These are phyloP conservation scores for Drosophila neocordata DNA, from an alignment of 1,140 invertebrate species.

Conservation along the genomic window DNA sequence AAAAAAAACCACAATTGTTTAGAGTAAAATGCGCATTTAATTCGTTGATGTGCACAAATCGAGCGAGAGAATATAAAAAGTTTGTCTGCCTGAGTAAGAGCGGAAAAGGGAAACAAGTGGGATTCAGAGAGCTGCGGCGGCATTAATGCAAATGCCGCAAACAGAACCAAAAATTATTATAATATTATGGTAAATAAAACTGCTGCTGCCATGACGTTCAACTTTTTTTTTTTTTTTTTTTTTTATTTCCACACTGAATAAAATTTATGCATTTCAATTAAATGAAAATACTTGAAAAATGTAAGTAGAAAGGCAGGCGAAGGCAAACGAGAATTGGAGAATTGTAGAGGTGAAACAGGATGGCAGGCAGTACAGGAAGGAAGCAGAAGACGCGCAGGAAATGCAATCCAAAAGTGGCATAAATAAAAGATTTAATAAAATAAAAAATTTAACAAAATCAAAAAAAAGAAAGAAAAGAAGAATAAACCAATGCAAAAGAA, in stretches of 20 bases:
- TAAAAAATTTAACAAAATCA: conserved; percentile 19
- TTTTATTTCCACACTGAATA: conserved; percentile 45
- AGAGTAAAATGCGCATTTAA: conserved; percentile 77
- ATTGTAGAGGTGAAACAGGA: conserved; percentile 37
- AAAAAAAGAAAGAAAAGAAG: neutral
- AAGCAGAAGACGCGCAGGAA: conserved; percentile 7
- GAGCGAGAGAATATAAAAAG: conserved; percentile 47
- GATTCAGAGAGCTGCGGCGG: conserved; percentile 25
- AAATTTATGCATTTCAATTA: conserved; percentile 81
- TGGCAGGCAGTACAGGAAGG: conserved; percentile 23
- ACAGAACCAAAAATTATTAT: conserved; percentile 68
- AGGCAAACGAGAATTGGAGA: neutral
- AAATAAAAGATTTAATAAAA: conserved; percentile 41
- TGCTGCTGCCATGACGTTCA: conserved; percentile 32
- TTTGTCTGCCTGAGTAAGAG: conserved; percentile 4
- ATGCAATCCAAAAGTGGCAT: conserved; percentile 44
- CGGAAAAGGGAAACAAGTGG: conserved; percentile 3
- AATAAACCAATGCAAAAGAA: conserved; percentile 21
- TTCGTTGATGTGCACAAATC: conserved; percentile 66
- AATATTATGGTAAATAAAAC: conserved; percentile 77
- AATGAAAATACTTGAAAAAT: conserved; percentile 43
- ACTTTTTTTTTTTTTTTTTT: no score
- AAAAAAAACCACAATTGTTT: conserved; percentile 59
- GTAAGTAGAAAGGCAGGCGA: conserved; percentile 27
- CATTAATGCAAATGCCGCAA: conserved; percentile 72